Evolutionary conservation across 1,140 invertebrate species (phyloP).

Genomic region (Drosophila lowei): DNA sequence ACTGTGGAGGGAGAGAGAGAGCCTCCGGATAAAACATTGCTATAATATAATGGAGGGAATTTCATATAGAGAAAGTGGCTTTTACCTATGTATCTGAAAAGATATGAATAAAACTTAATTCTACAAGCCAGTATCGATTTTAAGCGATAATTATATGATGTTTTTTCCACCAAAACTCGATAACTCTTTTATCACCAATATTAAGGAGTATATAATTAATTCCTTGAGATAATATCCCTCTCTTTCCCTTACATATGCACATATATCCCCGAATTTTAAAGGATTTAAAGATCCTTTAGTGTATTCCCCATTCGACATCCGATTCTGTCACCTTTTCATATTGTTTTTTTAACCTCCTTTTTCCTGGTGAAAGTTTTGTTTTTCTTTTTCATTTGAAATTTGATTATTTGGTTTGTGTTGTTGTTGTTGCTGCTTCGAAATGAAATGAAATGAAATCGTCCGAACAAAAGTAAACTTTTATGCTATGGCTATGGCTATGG

Average conservation of each 20-base stretch:
- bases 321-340: neutral
- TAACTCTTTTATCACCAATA: too few relatives aligned
- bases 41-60: too few relatives aligned
- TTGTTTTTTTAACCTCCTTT: conserved; percentile 40
- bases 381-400: conserved; percentile 61
- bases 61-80: too few relatives aligned
- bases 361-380: conserved; percentile 41
- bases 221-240: too few relatives aligned
- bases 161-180: too few relatives aligned
- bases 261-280: too few relatives aligned
- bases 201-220: too few relatives aligned
- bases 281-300: neutral
- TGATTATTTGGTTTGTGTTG: conserved; percentile 60
- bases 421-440: conserved; percentile 23
- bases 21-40: neutral
- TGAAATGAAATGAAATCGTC: conserved; percentile 51
- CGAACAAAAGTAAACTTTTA: conserved; percentile 58
- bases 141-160: too few relatives aligned
- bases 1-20: neutral
- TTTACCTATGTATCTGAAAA: too few relatives aligned
- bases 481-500: conserved; percentile 20
- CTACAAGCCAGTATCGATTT: too few relatives aligned
- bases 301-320: conserved; percentile 4
- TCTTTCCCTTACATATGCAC: too few relatives aligned
- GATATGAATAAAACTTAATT: too few relatives aligned